These are phyloP conservation scores for Cylindroiulus punctatus DNA, from an alignment of 2,888 invertebrate species.

Conservation along the genomic window DNA sequence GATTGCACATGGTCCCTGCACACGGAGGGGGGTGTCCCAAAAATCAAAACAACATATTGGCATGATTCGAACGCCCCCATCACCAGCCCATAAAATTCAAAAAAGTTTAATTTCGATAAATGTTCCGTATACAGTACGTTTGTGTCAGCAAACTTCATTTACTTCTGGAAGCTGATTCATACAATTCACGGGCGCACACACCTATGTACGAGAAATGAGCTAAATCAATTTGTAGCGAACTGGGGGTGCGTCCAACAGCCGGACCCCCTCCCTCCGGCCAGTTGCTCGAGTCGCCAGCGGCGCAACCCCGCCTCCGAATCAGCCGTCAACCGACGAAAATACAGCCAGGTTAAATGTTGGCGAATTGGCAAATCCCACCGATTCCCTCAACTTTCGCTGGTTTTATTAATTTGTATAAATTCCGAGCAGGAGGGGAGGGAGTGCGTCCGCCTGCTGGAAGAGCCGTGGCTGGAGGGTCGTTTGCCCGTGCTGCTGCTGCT, in stretches of 20 bases:
- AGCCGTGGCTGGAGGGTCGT: slow-evolving; percentile 40
- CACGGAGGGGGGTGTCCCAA: too few relatives aligned
- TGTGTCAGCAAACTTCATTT: not conserved
- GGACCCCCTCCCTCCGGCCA: not conserved
- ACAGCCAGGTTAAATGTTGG: too few relatives aligned
- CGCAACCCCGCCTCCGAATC: too few relatives aligned
- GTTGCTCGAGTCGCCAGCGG: too few relatives aligned
- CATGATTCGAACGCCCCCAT: too few relatives aligned
- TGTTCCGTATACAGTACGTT: not conserved
- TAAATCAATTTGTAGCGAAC: slow-evolving; percentile 12
- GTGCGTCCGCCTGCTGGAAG: not conserved
- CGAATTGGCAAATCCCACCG: too few relatives aligned
- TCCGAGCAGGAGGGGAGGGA: not conserved
- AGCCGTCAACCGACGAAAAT: too few relatives aligned
- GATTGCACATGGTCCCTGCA: too few relatives aligned
- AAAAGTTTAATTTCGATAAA: not conserved
- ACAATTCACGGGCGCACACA: not conserved
- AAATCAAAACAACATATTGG: too few relatives aligned
- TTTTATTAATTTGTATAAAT: too few relatives aligned
- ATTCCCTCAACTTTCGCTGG: too few relatives aligned
- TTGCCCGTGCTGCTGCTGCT: not conserved
- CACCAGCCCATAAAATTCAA: too few relatives aligned
- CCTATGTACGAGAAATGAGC: slow-evolving; percentile 7
- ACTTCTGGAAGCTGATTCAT: slow-evolving; percentile 1
- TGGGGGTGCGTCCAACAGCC: not conserved